Evolutionary conservation across 2,888 invertebrate species (phyloP).

Genomic region (Ischnus inquisitorius): DNA sequence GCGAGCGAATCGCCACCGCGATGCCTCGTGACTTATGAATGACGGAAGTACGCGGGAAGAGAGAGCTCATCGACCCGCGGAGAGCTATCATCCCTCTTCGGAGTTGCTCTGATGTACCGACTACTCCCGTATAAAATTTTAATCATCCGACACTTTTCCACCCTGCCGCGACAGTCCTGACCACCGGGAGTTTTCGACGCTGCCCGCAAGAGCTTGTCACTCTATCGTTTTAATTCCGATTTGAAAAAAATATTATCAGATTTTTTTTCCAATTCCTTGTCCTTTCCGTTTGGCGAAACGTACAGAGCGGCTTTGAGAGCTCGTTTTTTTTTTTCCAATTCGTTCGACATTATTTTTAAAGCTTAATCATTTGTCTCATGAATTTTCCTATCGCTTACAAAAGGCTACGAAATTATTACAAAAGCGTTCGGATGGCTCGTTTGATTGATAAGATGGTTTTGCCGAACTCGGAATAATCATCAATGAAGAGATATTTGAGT

Average conservation of each 20-base stretch:
- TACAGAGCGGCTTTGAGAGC: conserved; percentile 9
- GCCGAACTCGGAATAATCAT: neutral
- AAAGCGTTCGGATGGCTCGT: neutral
- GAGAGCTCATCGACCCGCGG: conserved; percentile 38
- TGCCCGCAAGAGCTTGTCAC: conserved; percentile 11
- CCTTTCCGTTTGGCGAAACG: conserved; percentile 22
- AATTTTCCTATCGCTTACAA: neutral
- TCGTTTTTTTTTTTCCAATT: conserved; percentile 4
- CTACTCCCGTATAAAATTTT: conserved; percentile 52
- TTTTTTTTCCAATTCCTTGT: neutral
- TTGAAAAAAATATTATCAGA: conserved; percentile 3
- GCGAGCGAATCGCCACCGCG: conserved; percentile 7
- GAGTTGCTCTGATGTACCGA: neutral
- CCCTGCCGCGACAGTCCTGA: conserved; percentile 26
- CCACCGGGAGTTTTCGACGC: neutral
- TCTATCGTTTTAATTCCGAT: neutral
- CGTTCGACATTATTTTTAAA: conserved; percentile 41
- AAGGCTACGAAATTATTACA: neutral
- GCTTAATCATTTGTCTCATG: conserved; percentile 16
- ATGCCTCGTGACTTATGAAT: conserved; percentile 58
- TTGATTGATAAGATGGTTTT: neutral
- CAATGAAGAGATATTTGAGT: neutral
- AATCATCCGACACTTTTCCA: conserved; percentile 56
- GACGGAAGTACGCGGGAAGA: conserved; percentile 35
- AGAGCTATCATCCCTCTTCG: conserved; percentile 25